Evolutionary conservation across 35 echinoderm and acorn worm species (phyloP), one percentile per base, ranked within the genome.

Genomic region (Ophiothrix spiculata): DNA sequence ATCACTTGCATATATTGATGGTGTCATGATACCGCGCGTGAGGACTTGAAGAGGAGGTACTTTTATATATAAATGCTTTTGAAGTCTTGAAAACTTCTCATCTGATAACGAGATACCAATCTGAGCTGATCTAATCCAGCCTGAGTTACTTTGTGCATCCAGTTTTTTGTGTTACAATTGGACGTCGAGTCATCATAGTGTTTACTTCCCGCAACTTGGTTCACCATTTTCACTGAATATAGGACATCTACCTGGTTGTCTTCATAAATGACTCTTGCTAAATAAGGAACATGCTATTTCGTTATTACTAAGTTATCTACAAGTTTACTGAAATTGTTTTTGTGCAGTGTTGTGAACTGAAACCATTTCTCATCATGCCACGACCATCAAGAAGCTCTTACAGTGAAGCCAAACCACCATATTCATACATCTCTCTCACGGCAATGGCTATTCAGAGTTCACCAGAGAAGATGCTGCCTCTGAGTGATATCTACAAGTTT

Each of bases 401-500:
- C 96, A 99, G 96, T 75, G 96, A 99, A 56, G 96, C 96, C 37
- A 99, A 99, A 33, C 96, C 96, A n/a, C 96, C 96, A 64, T 99
- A 99, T 76, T 99, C 96, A 1, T 99, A 99, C 84, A 99, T 99
- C 37, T 93, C 96, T 10, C 86, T 99, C 8, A 99, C 96, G 60
- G 96, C 96, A 0, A 99, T 99, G 96, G 96, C 96, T 0, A 99
- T 99, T 28, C 96, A 99, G 75, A 94, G 87, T 77, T 99, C 96
- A 1, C 76, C 39, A 17, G 96, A 99, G 33, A 99, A 99, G 84
- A 99, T 99, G 96, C 64, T 99, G 29, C 96, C 96, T 13, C 63
- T 99, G 45, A 99, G 96, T 74, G 96, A 99, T 64, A 99, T 99
- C 85, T 99, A 99, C 78, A 99, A 99, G 74, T 99, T 99, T 63